Evolutionary conservation across 1,140 invertebrate genomes (phyloP), one percentile per base, ranked within the genome.

Genomic region (Lordiphosa collinella): DNA sequence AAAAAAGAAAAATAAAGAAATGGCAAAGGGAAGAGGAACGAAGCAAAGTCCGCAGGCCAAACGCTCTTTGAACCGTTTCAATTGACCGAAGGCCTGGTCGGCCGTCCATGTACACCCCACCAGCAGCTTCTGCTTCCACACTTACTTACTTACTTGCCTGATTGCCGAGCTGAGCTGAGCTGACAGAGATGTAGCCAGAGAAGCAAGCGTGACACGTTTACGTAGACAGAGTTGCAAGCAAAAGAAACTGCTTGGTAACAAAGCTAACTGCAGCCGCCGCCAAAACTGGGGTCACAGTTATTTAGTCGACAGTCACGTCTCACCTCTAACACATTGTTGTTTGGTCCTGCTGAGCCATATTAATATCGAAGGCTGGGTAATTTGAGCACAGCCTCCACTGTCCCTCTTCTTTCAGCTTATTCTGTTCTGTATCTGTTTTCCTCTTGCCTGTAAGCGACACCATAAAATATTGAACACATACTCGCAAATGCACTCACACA

Each of bases 381-480:
- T 75, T 69, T 69, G 59, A 75, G 35, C 32, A 57, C 48, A 10
- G n/a, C 11, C 16, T 50, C 13, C n/a, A n/a, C n/a, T 41, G 31
- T 12, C n/a, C 11, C 9, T 44, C 13, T 49, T 32, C 37, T 32
- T 50, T 59, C 3, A 60, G 55, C 32, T 37, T 18, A 18, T 63
- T 75, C 46, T 74, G 49, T 14, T 31, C 16, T 11, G 14, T 67
- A 55, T 43, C 54, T 73, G 34, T 65, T 75, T 71, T 51, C 38
- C 37, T 52, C 43, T 40, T 68, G 75, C 69, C 76, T 76, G 76
- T 72, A 82, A 82, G 76, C 67, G 76, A 84, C 78, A 82, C 76
- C 71, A 82, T 82, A 84, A 82, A 76, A 76, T 84, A 84, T 76
- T 76, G 72, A 76, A 76, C 66, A 44, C 54, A 65, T 50, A 29